Conservation (phyloP, 2,797 vertebrate species). For the Merluccius polli region DNA sequence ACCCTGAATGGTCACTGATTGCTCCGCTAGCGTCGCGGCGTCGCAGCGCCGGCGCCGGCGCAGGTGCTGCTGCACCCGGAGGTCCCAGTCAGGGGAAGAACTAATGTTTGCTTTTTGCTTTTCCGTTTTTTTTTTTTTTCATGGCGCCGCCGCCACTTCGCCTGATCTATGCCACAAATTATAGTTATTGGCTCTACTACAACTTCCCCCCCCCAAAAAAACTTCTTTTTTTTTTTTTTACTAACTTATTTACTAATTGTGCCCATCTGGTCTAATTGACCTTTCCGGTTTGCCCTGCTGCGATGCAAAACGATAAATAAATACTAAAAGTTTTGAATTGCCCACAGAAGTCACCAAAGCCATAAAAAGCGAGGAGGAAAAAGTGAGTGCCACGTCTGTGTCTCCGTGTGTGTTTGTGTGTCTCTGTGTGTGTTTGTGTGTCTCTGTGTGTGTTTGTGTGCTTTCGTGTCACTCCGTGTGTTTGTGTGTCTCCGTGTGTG, state of each 20-base stretch:
- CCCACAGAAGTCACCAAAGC: conserved; percentile 49
- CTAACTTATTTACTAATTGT: conserved; percentile 56
- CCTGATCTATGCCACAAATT: conserved; percentile 57
- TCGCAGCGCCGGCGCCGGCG: conserved; percentile 59
- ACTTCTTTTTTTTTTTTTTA: conserved; percentile 25
- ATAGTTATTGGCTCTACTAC: conserved; percentile 38
- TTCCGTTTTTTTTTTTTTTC: conserved; percentile 30
- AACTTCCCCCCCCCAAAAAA: conserved; percentile 28
- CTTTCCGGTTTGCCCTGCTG: conserved; percentile 55
- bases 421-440: conserved; percentile 2
- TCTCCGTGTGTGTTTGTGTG: not conserved
- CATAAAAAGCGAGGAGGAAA: conserved; percentile 18
- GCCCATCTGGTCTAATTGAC: conserved; percentile 68
- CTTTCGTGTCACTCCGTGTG: no score
- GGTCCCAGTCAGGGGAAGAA: conserved; percentile 65
- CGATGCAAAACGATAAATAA: conserved; percentile 19
- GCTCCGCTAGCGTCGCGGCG: conserved; percentile 70
- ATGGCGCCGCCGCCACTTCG: conserved; percentile 57
- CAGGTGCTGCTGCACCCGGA: conserved; percentile 69
- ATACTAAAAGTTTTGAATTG: conserved; percentile 44
- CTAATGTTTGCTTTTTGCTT: conserved; percentile 58
- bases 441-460: not conserved
- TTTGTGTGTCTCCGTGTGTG: no score
- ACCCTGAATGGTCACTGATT: conserved; percentile 77
- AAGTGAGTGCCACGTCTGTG: conserved; percentile 11